phyloP scores from a whole-genome alignment of 2,797 vertebrate species.

The Tenualosa thibaudeaui region DNA sequence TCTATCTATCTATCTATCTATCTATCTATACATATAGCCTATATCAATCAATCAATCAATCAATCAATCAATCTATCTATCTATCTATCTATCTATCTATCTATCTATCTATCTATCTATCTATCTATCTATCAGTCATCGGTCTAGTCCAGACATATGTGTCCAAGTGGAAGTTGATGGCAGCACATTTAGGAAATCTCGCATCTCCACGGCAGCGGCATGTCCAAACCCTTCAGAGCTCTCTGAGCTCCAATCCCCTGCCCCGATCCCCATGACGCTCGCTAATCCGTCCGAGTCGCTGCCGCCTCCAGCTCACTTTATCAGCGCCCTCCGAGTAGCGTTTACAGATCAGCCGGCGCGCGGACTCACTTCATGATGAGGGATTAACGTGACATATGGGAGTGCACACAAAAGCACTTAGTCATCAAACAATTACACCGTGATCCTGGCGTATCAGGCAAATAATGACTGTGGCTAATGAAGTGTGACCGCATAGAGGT shows the following conservation, averaged over 20 bases:
- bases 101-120: not conserved
- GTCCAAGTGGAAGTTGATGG: conserved; percentile 35
- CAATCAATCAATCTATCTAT: no score
- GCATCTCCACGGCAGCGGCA: conserved; percentile 42
- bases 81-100: not conserved
- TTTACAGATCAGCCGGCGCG: conserved; percentile 3
- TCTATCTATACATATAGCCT: no score
- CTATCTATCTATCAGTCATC: not conserved
- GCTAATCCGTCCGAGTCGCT: not conserved
- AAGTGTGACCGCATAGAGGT: not conserved
- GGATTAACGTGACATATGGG: conserved; percentile 21
- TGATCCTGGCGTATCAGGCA: conserved; percentile 5
- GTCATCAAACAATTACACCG: conserved; percentile 20
- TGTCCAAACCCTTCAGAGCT: conserved; percentile 23
- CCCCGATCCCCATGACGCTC: not conserved
- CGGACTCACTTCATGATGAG: conserved; percentile 10
- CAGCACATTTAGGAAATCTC: conserved; percentile 30
- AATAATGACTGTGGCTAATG: conserved; percentile 25
- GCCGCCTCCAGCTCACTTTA: conserved; percentile 8
- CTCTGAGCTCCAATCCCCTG: not conserved
- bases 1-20: not conserved
- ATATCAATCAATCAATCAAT: no score
- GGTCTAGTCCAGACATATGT: not conserved
- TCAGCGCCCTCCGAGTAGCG: not conserved
- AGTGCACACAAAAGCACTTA: conserved; percentile 15